These are phyloP conservation scores for Latrodectus elegans DNA, from an alignment of 2,888 invertebrate species.

Conservation along the genomic window DNA sequence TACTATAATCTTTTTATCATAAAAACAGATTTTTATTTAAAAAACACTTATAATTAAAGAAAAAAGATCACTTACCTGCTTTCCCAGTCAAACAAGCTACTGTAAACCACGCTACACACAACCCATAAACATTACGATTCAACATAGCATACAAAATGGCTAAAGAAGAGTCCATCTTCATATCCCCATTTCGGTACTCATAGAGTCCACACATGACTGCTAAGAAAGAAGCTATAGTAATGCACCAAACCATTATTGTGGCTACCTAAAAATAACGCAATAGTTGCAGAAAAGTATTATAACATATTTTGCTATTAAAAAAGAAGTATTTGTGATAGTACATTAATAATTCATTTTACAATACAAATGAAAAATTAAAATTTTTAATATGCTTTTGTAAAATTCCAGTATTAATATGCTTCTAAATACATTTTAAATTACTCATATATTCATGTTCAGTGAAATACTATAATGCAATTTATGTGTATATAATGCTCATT, in stretches of 20 bases:
- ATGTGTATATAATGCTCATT: too few species aligned
- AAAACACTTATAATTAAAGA: neutral
- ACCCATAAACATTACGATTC: slow-evolving; percentile 54
- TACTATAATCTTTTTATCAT: too few species aligned
- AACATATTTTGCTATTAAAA: neutral
- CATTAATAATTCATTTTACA: neutral
- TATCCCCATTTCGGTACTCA: slow-evolving; percentile 46
- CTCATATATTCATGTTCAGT: too few species aligned
- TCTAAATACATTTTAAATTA: too few species aligned
- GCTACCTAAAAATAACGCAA: slow-evolving; percentile 10
- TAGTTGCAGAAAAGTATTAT: neutral
- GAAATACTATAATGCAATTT: too few species aligned
- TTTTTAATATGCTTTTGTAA: too few species aligned
- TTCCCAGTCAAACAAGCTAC: slow-evolving; percentile 56
- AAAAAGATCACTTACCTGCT: slow-evolving; percentile 34
- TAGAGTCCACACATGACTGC: slow-evolving; percentile 59
- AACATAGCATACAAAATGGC: slow-evolving; percentile 61
- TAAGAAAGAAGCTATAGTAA: slow-evolving; percentile 39
- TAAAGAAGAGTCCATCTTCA: slow-evolving; percentile 52
- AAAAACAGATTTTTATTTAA: too few species aligned
- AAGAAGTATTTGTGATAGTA: neutral
- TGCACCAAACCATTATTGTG: slow-evolving; percentile 43
- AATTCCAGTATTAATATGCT: too few species aligned
- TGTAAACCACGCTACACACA: slow-evolving; percentile 55
- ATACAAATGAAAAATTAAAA: too few species aligned